Base-by-base conservation (phyloP, 2,888 invertebrate genomes). In the Petrolisthes manimaculis region DNA sequence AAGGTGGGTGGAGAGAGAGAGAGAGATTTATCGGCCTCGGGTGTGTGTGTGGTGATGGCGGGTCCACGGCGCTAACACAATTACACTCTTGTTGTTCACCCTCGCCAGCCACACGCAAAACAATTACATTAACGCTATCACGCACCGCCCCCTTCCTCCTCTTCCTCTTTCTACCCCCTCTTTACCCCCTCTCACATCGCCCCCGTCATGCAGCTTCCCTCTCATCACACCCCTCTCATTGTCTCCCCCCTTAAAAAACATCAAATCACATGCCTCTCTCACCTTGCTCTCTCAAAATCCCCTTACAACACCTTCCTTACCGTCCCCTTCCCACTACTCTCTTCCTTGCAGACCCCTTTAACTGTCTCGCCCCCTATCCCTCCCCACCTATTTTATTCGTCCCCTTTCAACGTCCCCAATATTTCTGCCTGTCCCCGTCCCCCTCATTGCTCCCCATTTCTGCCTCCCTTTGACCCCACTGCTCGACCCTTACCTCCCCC, bases 1-100 rank as follows among this genome's bases (percentile, higher is more conserved):
- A 84, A 84, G 61, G 37, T 37, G 37, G 37, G 37, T 61, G 78
- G 53, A 61, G 54, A 67, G 78, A 84, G 78, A 37, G 61, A 78
- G 61, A 24, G 83, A 84, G 84, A 84, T 84, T 84, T 84, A 84
- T 84, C 55, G 67, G 21, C 55, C 74, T 71, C 71, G n/a, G 53
- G 84, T 84, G 84, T 84, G 78, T 77, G 61, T 54, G 77, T 55
- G 77, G 78, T 84, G 84, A 84, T 77, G 84, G 84, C 67, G 61
- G 84, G 61, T 37, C 84, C 21, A 61, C 71, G 55, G 84, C 61
- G 78, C 77, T 84, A 84, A 84, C 84, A 53, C 84, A 78, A 67
- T 84, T 84, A 84, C 67, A 56, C 61, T 84, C 84, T 84, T 71
- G 74, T 74, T 83, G 71, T 74, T 83, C 74, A 83, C 71, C 83